These are phyloP conservation scores for Nemotelus nigrinus DNA, from an alignment of 2,888 invertebrate genomes.

Conservation along the genomic window DNA sequence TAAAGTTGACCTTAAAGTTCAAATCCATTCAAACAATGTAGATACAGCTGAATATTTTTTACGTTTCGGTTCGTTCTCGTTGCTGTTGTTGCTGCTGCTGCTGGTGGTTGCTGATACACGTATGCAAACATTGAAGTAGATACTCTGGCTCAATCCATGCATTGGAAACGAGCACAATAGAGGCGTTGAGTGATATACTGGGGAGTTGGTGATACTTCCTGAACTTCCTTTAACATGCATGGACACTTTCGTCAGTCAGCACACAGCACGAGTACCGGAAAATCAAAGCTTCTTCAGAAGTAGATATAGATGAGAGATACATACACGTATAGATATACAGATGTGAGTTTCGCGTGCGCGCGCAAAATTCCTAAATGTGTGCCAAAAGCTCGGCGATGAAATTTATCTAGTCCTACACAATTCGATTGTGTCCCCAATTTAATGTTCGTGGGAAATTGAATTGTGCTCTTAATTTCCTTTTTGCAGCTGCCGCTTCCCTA, in stretches of 20 bases:
- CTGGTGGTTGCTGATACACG: no score
- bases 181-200: not conserved
- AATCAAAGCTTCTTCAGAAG: not conserved
- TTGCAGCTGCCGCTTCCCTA: not conserved
- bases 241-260: not conserved
- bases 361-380: conserved; percentile 24
- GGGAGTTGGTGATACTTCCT: not conserved
- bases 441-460: conserved; percentile 14
- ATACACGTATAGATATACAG: no score
- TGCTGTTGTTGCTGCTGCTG: no score
- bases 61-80: no score
- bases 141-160: no score
- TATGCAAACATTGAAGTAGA: no score
- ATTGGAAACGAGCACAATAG: no score
- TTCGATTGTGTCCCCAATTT: not conserved
- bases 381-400: conserved; percentile 35
- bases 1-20: conserved; percentile 44
- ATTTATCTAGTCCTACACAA: conserved; percentile 8
- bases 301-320: not conserved
- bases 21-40: conserved; percentile 31
- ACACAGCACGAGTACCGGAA: conserved; percentile 10
- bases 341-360: conserved; percentile 3
- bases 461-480: not conserved
- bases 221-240: not conserved
- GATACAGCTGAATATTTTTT: not conserved